These are phyloP conservation scores for Babylonia areolata DNA, from an alignment of 1,140 invertebrate species.

Conservation along the genomic window DNA sequence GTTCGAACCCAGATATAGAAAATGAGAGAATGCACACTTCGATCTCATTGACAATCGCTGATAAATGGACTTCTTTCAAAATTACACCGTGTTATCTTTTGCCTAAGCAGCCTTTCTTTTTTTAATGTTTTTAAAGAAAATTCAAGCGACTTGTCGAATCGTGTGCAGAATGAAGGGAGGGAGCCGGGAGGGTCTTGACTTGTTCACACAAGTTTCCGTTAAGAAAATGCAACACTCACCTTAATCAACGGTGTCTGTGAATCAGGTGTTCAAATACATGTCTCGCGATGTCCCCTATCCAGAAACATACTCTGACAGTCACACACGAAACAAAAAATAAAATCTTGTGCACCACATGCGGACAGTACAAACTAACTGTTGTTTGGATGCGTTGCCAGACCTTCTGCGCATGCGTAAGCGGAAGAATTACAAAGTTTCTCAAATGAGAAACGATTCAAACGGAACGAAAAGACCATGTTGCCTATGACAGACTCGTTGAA, in stretches of 20 bases:
- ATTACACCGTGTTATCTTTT: no score
- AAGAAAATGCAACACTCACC: conserved; percentile 10
- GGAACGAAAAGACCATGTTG: neutral
- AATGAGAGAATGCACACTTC: neutral
- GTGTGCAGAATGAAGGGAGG: neutral
- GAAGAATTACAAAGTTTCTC: conserved; percentile 25
- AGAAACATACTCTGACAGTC: neutral
- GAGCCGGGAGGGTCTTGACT: neutral
- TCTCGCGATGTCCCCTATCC: neutral
- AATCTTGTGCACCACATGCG: conserved; percentile 39
- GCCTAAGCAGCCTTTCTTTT: neutral
- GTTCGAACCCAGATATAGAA: no score
- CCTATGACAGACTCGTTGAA: no score
- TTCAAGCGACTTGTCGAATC: conserved; percentile 10
- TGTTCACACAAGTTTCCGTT: neutral
- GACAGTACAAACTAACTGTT: conserved; percentile 40
- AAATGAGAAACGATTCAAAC: neutral
- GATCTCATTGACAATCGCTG: neutral
- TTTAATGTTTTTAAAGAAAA: neutral
- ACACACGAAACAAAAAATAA: neutral
- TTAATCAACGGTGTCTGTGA: neutral
- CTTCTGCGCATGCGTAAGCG: conserved; percentile 46
- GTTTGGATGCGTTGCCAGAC: conserved; percentile 52
- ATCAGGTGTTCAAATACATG: neutral
- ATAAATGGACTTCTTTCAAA: neutral